These are phyloP conservation scores for Gopherus flavomarginatus DNA, from an alignment of 2,113 vertebrate genomes.

Conservation along the genomic window DNA sequence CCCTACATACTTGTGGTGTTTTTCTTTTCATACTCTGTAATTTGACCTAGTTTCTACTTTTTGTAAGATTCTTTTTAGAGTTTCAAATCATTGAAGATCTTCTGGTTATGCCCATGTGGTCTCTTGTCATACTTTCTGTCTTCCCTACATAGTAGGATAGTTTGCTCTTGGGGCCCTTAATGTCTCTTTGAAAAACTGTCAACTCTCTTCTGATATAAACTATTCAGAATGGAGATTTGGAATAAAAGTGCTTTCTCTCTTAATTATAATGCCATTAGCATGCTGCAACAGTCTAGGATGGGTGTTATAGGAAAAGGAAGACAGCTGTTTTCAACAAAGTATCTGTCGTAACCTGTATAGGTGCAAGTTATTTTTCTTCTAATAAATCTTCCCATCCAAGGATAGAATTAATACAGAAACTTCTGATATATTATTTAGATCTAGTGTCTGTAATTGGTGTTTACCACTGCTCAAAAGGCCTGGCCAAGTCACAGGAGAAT, in stretches of 20 bases:
- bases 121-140: too few relatives aligned
- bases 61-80: too few relatives aligned
- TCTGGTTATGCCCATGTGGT: too few relatives aligned
- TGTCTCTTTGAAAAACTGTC: too few relatives aligned
- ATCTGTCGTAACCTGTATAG: not conserved
- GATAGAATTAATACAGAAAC: not conserved
- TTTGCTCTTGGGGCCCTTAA: too few relatives aligned
- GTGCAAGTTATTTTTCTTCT: not conserved
- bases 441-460: not conserved
- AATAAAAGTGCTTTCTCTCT: not conserved
- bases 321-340: not conserved
- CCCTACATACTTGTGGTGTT: too few relatives aligned
- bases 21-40: too few relatives aligned
- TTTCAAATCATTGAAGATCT: too few relatives aligned
- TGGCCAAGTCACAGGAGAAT: not conserved
- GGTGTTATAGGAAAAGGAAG: not conserved
- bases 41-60: too few relatives aligned
- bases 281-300: not conserved
- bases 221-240: not conserved
- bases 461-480: not conserved
- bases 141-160: too few relatives aligned
- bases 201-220: not conserved
- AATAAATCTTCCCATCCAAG: not conserved
- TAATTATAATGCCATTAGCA: not conserved
- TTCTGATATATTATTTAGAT: not conserved